Percentiles rank a stretch among this genome's conserved stretches.
Evolutionary conservation across 2,888 invertebrate species (phyloP).

Genomic region (Caenorhabditis sp.): DNA sequence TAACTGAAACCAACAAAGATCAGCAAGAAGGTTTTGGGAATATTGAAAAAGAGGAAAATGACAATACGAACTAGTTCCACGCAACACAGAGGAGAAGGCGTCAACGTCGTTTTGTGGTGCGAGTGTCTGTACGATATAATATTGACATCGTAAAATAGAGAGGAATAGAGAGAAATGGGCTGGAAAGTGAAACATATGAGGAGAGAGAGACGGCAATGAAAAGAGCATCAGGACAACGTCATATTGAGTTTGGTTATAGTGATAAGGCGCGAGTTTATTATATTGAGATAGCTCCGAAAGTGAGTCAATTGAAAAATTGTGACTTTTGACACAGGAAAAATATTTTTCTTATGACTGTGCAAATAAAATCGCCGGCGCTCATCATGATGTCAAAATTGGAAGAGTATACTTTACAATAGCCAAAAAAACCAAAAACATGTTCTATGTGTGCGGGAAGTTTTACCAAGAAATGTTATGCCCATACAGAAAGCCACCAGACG

Average conservation of each 20-base stretch:
- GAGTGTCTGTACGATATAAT: neutral
- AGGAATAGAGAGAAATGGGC: constrained; percentile 27
- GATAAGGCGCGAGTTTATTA: neutral
- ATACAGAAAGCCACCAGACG: no score
- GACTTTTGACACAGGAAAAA: neutral
- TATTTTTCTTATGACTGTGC: neutral
- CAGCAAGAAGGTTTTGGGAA: constrained; percentile 2
- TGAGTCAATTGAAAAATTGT: neutral
- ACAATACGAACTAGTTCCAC: constrained; percentile 33
- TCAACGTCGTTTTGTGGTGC: constrained; percentile 6
- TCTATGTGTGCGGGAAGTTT: no score
- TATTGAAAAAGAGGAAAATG: neutral
- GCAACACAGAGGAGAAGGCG: constrained; percentile 29
- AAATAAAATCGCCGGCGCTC: no score
- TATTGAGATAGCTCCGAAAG: neutral
- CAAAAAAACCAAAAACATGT: no score
- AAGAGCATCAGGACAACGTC: constrained; percentile 25
- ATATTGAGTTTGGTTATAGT: constrained; percentile 1
- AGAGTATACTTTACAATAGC: no score
- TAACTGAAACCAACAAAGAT: constrained; percentile 4
- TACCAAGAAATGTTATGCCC: no score
- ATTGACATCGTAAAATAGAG: neutral
- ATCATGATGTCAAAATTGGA: no score
- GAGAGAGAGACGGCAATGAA: neutral
- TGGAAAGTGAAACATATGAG: neutral